phyloP scores from a whole-genome alignment of 1,140 invertebrate species.

The Thaumetopoea pityocampa region DNA sequence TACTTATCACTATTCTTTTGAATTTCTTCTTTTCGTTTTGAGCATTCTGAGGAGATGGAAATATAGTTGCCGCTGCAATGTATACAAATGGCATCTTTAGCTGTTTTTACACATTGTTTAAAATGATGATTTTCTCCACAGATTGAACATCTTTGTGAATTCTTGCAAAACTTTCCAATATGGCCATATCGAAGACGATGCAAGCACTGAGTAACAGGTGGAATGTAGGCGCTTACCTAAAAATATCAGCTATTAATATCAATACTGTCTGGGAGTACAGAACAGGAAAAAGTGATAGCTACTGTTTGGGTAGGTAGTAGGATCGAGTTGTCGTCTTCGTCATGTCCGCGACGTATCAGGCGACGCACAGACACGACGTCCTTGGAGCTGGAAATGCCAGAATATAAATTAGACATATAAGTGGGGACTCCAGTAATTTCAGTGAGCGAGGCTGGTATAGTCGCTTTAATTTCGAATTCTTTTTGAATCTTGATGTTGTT shows the following conservation, averaged over 20 bases:
- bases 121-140: constrained; percentile 19
- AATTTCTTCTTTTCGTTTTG: constrained; percentile 20
- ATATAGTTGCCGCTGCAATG: constrained; percentile 23
- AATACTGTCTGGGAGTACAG: constrained; percentile 15
- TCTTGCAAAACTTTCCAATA: constrained; percentile 28
- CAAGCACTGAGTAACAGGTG: constrained; percentile 31
- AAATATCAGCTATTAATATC: constrained; percentile 21
- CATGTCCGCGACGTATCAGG: constrained; percentile 15
- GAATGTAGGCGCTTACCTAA: constrained; percentile 22
- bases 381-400: constrained; percentile 11
- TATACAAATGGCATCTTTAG: constrained; percentile 13
- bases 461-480: too few species aligned
- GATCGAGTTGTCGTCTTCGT: constrained; percentile 10
- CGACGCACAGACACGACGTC: constrained; percentile 15
- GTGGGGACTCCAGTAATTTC: constrained; percentile 2
- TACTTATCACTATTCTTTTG: constrained; percentile 17
- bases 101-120: constrained; percentile 7
- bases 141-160: constrained; percentile 23
- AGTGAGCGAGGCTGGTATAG: neutral
- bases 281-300: constrained; percentile 21
- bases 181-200: constrained; percentile 23
- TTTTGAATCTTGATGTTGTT: constrained; percentile 15
- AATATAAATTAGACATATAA: constrained; percentile 1
- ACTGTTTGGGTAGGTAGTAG: too few species aligned
- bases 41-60: constrained; percentile 16